Percentiles rank a stretch among this genome's conserved stretches.
Evolutionary conservation across 2,113 vertebrate species (phyloP).

Genomic region (Heteronetta atricapilla): DNA sequence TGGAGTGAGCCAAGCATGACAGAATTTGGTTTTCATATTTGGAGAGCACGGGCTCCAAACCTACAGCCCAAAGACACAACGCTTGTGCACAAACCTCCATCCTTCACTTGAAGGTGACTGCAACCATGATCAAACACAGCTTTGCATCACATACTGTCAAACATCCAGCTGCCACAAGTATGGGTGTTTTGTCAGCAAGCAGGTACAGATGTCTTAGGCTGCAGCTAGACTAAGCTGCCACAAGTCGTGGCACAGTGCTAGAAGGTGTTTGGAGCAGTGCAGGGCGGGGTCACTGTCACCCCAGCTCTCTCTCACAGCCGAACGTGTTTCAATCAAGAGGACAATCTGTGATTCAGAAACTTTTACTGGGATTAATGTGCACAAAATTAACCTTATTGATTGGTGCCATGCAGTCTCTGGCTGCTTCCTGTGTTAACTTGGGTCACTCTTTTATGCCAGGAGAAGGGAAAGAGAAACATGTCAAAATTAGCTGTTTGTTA

Average conservation of each 20-base stretch:
- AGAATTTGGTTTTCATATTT: not conserved
- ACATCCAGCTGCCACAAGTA: not conserved
- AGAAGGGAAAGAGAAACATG: not conserved
- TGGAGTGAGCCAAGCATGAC: accelerated
- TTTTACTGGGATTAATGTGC: not conserved
- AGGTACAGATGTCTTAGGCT: not conserved
- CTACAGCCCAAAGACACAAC: not conserved
- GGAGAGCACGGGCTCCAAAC: not conserved
- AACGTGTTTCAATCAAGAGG: not conserved
- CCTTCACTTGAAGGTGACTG: not conserved
- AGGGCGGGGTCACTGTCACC: not conserved
- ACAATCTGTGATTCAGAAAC: not conserved
- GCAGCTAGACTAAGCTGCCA: not conserved
- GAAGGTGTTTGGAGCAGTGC: not conserved
- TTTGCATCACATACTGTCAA: not conserved
- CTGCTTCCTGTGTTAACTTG: not conserved
- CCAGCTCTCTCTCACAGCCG: not conserved
- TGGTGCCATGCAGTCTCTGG: not conserved
- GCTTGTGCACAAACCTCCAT: not conserved
- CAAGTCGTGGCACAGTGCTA: not conserved
- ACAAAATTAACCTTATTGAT: not conserved
- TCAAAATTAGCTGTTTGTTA: not conserved
- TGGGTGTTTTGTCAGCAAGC: not conserved
- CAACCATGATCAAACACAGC: not conserved
- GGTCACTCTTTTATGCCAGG: not conserved